Base-by-base conservation (phyloP, 2,113 vertebrate genomes). In the Bambusicola thoracicus region DNA sequence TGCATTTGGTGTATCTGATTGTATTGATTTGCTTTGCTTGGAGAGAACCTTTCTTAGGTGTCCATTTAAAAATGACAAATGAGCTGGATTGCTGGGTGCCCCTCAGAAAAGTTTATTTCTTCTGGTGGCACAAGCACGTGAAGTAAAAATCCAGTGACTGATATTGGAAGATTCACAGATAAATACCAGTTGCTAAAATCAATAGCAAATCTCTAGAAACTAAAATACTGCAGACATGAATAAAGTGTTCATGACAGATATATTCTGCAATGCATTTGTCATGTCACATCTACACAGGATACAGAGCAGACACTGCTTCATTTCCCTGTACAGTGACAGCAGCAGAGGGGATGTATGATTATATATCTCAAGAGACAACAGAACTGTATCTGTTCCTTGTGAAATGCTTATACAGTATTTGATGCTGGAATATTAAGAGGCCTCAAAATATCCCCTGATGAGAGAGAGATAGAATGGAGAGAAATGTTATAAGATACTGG, bases 41-140 rank as follows among this genome's bases (percentile, higher is more conserved):
- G 79, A 38, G 32, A 78, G 40, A 80, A 82, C 76, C 53, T 73
- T 38, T 61, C 76, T 38, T 63, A 48, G 10, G 67, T 79, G 48
- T 61, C 76, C 40, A 76, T 75, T 93, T 90, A 56, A 92, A 94
- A 93, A 87, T 80, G 25, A 90, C 48, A 76, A 79, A 91, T 75
- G 11, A 94, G 5, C n/a, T 82, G 63, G 58, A 82, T 40, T 85
- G 22, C 53, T 1, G 22, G n/a, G 7, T 65, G 49, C 40, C 13
- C 29, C 12, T 51, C 79, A 40, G 24, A 76, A 85, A 74, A 87
- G 63, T 3, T 2, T 51, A 87, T 61, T 86, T 63, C 21, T 61
- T 93, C 88, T 93, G 36, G 63, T 82, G 38, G 59, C 34, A 46
- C 0, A 7, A 58, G 32, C 34, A 69, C 7, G 25, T 29, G 20